Conservation (phyloP, 1,140 invertebrate genomes). For the Lordiphosa mommai region DNA sequence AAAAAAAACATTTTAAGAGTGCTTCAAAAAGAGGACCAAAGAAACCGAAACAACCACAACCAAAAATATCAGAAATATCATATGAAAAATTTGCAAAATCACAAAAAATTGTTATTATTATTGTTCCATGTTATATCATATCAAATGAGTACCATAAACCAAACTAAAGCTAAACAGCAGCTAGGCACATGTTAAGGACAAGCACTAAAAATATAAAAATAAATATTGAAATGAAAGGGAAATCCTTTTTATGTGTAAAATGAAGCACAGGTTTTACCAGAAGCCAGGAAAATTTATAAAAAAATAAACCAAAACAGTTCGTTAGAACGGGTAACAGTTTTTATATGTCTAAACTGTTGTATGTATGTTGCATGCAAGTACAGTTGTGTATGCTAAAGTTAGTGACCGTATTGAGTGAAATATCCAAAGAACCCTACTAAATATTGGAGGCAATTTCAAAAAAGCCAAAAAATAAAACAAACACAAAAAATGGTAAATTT, state of each 20-base stretch:
- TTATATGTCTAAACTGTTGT: neutral
- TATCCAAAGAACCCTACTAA: constrained; percentile 30
- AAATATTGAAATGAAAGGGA: too few species aligned
- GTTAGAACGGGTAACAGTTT: constrained; percentile 28
- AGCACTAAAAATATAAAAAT: constrained; percentile 26
- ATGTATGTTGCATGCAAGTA: neutral
- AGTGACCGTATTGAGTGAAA: neutral
- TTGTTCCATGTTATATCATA: constrained; percentile 62
- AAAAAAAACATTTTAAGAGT: constrained; percentile 19
- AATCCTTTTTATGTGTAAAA: too few species aligned
- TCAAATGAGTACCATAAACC: constrained; percentile 21
- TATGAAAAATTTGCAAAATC: constrained; percentile 54
- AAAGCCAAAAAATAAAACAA: neutral
- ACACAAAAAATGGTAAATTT: neutral
- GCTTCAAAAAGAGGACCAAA: constrained; percentile 1
- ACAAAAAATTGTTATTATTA: constrained; percentile 53
- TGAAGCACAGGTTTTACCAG: too few species aligned
- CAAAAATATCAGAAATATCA: constrained; percentile 80
- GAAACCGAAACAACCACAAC: constrained; percentile 58
- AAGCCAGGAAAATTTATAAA: constrained; percentile 14
- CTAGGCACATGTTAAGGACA: constrained; percentile 17
- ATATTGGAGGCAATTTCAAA: constrained; percentile 29
- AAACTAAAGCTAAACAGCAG: constrained; percentile 2
- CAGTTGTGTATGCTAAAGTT: neutral
- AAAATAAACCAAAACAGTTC: constrained; percentile 22